Percentiles rank a stretch among this genome's conserved stretches.
Evolutionary conservation across 2,113 vertebrate species (phyloP).

Genomic region (Ceyx melanurus): DNA sequence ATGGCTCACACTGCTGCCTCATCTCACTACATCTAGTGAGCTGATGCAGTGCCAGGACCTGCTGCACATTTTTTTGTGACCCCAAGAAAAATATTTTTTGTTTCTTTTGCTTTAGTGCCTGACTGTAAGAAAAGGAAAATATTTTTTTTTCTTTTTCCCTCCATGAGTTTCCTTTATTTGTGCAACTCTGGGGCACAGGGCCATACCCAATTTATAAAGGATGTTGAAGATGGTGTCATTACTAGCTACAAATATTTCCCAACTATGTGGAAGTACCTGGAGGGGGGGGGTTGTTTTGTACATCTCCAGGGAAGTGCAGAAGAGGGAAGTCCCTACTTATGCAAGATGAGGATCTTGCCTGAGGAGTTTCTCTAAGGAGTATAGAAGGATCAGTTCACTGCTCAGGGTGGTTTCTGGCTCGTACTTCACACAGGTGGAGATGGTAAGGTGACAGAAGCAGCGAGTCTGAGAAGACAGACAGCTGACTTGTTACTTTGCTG

Average conservation of each 20-base stretch:
- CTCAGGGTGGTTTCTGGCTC: neutral
- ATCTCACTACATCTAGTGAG: rapidly evolving
- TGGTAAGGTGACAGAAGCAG: neutral
- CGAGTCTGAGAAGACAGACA: neutral
- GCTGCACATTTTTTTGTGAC: neutral
- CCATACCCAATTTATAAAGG: neutral
- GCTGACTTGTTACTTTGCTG: neutral
- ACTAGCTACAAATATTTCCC: neutral
- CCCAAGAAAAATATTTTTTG: neutral
- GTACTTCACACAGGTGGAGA: rapidly evolving
- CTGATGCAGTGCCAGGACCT: neutral
- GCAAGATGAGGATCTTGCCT: neutral
- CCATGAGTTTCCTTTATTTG: neutral
- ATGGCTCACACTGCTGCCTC: neutral
- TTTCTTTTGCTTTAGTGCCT: neutral
- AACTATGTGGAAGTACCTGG: neutral
- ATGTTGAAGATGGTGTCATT: neutral
- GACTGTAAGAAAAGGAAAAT: neutral
- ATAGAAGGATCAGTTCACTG: neutral
- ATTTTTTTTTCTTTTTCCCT: neutral
- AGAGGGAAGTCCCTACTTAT: neutral
- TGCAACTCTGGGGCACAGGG: neutral
- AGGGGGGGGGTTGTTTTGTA: neutral
- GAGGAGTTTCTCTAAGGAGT: neutral
- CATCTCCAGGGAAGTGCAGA: neutral